phyloP scores from a whole-genome alignment of 2,797 vertebrate species.

The Stomatorhinus walkeri region DNA sequence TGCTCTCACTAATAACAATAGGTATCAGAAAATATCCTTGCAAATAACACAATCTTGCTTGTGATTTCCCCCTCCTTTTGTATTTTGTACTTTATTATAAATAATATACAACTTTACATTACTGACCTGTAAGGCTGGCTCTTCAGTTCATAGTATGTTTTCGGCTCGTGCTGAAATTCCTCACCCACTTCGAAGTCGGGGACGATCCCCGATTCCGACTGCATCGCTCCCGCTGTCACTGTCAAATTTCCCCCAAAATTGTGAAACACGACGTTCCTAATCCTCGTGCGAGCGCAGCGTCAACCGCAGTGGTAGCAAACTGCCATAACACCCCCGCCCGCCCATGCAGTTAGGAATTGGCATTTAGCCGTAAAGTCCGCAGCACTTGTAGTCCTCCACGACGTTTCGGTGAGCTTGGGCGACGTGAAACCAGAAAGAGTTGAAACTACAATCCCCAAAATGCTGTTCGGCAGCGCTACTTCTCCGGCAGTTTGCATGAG shows the following conservation, averaged over 20 bases:
- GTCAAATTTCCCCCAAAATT: conserved; percentile 21
- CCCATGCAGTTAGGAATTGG: neutral
- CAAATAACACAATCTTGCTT: neutral
- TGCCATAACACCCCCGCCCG: conserved; percentile 23
- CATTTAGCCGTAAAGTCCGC: conserved; percentile 7
- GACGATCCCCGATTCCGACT: conserved; percentile 92
- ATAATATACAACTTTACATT: conserved; percentile 8
- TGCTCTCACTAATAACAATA: neutral
- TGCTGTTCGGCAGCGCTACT: conserved; percentile 26
- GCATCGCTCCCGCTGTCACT: conserved; percentile 66
- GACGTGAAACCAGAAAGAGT: neutral
- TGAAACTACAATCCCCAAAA: conserved; percentile 60
- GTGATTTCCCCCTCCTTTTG: neutral
- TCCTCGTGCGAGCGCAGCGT: conserved; percentile 42
- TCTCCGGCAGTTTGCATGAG: conserved; percentile 37
- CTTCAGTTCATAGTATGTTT: conserved; percentile 95
- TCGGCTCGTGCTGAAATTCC: conserved; percentile 89
- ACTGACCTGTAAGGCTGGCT: conserved; percentile 94
- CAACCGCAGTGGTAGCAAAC: conserved; percentile 38
- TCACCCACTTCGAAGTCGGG: conserved; percentile 89
- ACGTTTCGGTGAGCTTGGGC: neutral
- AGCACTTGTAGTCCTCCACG: conserved; percentile 60
- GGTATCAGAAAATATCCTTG: neutral
- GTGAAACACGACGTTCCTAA: conserved; percentile 36
- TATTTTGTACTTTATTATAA: conserved; percentile 23